Evolutionary conservation across 2,797 vertebrate genomes (phyloP).

Genomic region (Micromesistius poutassou): DNA sequence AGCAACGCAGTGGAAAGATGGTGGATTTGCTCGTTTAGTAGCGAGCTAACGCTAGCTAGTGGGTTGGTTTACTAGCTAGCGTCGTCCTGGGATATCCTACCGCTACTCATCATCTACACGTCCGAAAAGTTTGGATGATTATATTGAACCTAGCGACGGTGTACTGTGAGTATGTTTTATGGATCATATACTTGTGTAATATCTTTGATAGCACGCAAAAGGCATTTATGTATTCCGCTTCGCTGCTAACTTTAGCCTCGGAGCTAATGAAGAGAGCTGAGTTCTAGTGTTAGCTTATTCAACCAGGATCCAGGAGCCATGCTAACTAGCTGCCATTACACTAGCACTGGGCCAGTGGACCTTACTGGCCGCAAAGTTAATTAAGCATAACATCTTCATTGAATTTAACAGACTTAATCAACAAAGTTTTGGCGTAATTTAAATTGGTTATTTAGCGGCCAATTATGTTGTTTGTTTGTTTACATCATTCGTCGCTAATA

Average conservation of each 20-base stretch:
- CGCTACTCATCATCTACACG: constrained; percentile 14
- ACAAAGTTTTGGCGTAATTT: background rate
- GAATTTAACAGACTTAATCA: background rate
- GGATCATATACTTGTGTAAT: background rate
- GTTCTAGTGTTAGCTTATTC: constrained; percentile 45
- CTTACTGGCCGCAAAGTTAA: constrained; percentile 6
- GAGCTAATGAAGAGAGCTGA: constrained; percentile 48
- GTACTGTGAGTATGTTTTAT: constrained; percentile 38
- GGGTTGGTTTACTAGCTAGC: constrained; percentile 23
- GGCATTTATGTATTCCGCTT: constrained; percentile 32
- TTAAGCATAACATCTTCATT: background rate
- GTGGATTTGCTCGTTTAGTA: constrained; percentile 57
- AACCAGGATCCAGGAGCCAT: constrained; percentile 21
- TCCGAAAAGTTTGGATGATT: constrained; percentile 21
- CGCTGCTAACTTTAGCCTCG: constrained; percentile 29
- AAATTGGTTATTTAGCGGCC: background rate
- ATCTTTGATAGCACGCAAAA: constrained; percentile 10
- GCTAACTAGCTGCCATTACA: constrained; percentile 56
- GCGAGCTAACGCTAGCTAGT: constrained; percentile 53
- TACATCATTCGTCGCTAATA: background rate
- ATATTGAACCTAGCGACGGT: background rate
- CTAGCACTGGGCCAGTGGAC: constrained; percentile 5
- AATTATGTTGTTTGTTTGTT: background rate
- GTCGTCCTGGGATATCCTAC: constrained; percentile 19
- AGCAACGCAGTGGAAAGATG: constrained; percentile 66